phyloP scores from a whole-genome alignment of 2,888 invertebrate genomes.

The Sminthurides aquaticus region DNA sequence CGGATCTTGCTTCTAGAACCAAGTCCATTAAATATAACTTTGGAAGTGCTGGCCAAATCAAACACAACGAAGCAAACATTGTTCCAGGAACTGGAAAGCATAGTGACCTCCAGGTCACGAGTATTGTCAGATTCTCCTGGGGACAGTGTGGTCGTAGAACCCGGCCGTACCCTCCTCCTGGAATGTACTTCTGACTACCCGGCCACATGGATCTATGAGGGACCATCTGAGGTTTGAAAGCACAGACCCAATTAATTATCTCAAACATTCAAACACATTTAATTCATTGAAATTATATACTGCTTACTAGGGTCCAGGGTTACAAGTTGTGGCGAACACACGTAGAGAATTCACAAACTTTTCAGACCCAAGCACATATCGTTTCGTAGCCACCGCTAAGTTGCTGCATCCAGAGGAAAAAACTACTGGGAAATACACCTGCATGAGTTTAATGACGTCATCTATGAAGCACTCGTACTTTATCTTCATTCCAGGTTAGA shows the following conservation, averaged over 20 bases:
- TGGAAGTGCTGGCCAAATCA: constrained; percentile 2
- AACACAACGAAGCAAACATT: not conserved
- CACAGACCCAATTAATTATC: not conserved
- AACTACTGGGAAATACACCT: not conserved
- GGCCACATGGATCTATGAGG: constrained; percentile 3
- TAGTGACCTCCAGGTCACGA: not conserved
- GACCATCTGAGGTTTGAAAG: not conserved
- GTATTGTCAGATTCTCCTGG: not conserved
- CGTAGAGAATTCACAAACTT: not conserved
- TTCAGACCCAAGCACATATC: not conserved
- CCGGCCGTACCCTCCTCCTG: not conserved
- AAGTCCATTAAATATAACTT: not conserved
- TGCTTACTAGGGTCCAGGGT: constrained; percentile 1
- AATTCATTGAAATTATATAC: no score
- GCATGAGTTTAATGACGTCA: not conserved
- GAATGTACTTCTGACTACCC: constrained; percentile 1
- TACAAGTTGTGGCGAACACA: not conserved
- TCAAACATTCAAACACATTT: not conserved
- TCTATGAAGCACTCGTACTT: not conserved
- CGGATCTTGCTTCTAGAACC: not conserved
- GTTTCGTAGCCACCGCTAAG: not conserved
- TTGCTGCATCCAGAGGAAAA: not conserved
- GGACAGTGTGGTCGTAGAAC: not conserved
- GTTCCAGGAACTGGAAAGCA: not conserved
- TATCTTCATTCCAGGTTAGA: not conserved